Base-by-base conservation (phyloP, 2,797 vertebrate species). In the Rhinogobio ventralis region DNA sequence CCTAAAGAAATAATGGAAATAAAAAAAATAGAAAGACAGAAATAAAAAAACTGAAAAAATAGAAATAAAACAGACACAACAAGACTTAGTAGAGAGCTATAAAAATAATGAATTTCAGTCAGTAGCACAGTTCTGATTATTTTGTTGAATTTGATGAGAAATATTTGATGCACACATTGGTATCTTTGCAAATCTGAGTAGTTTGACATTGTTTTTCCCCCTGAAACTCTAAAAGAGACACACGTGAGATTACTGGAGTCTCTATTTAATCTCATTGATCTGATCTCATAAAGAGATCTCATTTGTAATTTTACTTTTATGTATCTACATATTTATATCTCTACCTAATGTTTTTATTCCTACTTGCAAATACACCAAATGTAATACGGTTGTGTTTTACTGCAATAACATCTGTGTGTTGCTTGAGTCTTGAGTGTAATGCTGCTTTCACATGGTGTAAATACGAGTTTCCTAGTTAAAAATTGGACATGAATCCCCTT, bases 361-460 rank as follows among this genome's bases (percentile, higher is more conserved):
- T 67, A 53, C 45, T n/a, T 4, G 23, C 49, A 75, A 36, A 79
- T 15, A n/a, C 25, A 46, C 10, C 30, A 46, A 73, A 82, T 25
- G 5, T n/a, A 64, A 20, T 49, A 20, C 1, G 6, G 55, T 68
- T 72, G 36, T 69, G 51, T 75, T 82, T 33, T 46, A 46, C 53
- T 62, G 33, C 51, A 81, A 42, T 71, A 71, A 23, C 53, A 28
- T 62, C n/a, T 62, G 6, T 19, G 51, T 60, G 67, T 72, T 68
- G 64, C 49, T 53, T 15, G 49, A 46, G 60, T 69, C 62, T 57
- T 68, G n/a, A 46, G 14, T 30, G 49, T 75, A 39, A 53, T 51
- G 39, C 39, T 42, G 39, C 39, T 2, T 42, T 42, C 39, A 9
- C 8, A 42, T 42, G 2, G 10, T 42, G 39, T 9, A 42, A 42